These are phyloP conservation scores for Actenoides lindsayi DNA, from an alignment of 2,113 vertebrate species.

Conservation along the genomic window DNA sequence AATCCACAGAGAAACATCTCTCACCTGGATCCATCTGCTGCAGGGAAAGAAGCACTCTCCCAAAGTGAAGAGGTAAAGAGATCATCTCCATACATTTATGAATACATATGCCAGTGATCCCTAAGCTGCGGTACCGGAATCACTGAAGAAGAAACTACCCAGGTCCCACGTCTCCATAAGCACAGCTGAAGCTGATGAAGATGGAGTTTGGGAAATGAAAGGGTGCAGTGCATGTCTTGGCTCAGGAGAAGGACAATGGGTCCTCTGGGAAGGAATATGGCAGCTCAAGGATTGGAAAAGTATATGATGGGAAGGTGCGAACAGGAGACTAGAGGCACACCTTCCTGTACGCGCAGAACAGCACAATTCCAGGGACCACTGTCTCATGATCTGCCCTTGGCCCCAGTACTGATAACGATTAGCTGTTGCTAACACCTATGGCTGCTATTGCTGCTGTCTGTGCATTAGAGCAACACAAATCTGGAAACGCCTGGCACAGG, in stretches of 20 bases:
- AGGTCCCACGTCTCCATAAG: background rate
- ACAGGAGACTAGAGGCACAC: background rate
- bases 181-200: background rate
- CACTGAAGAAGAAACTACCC: background rate
- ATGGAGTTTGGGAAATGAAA: background rate
- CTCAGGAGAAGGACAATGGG: background rate
- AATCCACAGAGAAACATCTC: background rate
- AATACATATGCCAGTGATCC: background rate
- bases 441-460: background rate
- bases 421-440: background rate
- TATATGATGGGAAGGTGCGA: background rate
- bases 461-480: background rate
- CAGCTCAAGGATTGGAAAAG: background rate
- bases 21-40: background rate
- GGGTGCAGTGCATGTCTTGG: background rate
- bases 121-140: background rate
- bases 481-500: slow-evolving; percentile 4
- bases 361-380: background rate
- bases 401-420: background rate
- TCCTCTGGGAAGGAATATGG: background rate
- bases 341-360: rapidly evolving
- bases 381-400: background rate
- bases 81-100: background rate
- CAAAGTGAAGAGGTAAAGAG: background rate
- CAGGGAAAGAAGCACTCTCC: background rate